Conservation (phyloP, 1,140 invertebrate species). For the Rhopalosiphum padi region DNA sequence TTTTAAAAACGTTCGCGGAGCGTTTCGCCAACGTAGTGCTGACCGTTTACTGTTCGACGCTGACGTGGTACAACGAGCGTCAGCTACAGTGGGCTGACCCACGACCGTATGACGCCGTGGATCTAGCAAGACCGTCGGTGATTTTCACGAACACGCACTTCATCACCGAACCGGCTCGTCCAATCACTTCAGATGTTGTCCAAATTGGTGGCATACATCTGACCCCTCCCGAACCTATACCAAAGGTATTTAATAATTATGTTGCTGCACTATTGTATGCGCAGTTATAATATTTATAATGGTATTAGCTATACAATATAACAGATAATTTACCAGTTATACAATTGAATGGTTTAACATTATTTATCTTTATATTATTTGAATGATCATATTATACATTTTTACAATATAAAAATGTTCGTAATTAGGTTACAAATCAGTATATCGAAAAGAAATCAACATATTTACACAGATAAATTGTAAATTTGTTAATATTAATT, state of each 20-base stretch:
- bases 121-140: not conserved
- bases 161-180: constrained; percentile 58
- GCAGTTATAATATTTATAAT: too few species aligned
- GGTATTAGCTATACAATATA: too few species aligned
- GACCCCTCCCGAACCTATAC: not conserved
- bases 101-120: not conserved
- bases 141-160: constrained; percentile 64
- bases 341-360: too few species aligned
- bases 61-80: not conserved
- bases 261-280: too few species aligned
- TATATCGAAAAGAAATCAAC: too few species aligned
- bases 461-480: too few species aligned
- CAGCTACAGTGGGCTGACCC: not conserved
- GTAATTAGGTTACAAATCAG: too few species aligned
- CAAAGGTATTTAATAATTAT: not conserved
- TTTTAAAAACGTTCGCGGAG: not conserved
- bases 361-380: too few species aligned
- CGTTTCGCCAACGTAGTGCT: not conserved
- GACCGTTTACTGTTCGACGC: not conserved
- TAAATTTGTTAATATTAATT: too few species aligned
- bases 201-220: constrained; percentile 63
- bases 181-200: constrained; percentile 61
- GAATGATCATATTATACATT: too few species aligned
- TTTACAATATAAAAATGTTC: too few species aligned
- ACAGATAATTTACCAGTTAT: too few species aligned